Evolutionary conservation across 2,113 vertebrate species (phyloP).

Genomic region (Oreochromis tanganicae): DNA sequence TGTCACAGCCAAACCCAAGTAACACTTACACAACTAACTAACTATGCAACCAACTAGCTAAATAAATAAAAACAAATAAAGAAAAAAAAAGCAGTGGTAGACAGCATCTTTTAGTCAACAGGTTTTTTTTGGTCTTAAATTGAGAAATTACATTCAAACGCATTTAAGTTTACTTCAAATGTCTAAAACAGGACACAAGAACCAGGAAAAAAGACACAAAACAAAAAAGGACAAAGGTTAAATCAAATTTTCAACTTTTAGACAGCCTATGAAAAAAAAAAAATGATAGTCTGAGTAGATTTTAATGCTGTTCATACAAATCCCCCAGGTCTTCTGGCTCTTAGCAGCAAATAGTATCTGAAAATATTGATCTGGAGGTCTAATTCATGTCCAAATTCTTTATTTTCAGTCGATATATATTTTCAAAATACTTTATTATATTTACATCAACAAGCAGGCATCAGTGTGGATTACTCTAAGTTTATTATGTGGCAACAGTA

Average conservation of each 20-base stretch:
- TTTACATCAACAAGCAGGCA: neutral
- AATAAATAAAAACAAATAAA: neutral
- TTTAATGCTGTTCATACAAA: too few species aligned
- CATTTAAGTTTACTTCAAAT: neutral
- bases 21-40: neutral
- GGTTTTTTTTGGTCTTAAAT: neutral
- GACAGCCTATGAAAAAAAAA: neutral
- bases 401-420: too few species aligned
- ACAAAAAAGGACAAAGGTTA: neutral
- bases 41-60: neutral
- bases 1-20: neutral
- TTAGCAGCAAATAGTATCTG: too few species aligned
- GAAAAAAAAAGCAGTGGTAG: neutral
- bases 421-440: too few species aligned
- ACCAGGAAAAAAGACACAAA: neutral
- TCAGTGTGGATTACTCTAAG: neutral
- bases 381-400: too few species aligned
- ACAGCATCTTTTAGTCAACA: neutral
- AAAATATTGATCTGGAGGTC: too few species aligned
- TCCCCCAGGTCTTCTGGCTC: too few species aligned
- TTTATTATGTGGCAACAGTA: neutral
- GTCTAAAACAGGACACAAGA: neutral
- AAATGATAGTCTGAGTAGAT: neutral
- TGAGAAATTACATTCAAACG: neutral
- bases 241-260: neutral